Percentiles rank a stretch among this genome's conserved stretches.
These are phyloP conservation scores for Aradophagus sp. DNA, from an alignment of 1,140 invertebrate genomes.

Conservation along the genomic window DNA sequence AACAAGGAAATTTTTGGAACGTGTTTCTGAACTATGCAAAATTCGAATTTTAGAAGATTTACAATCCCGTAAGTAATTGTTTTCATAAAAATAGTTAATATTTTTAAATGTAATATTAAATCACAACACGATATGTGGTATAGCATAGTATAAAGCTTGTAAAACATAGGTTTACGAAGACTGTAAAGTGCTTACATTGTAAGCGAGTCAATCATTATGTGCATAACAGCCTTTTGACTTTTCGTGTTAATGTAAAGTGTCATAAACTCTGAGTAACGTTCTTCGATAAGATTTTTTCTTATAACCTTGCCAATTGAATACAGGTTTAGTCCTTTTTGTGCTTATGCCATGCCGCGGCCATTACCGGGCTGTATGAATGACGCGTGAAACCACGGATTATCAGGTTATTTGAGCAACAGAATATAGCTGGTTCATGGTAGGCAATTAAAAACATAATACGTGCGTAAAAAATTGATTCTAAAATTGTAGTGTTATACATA, in stretches of 20 bases:
- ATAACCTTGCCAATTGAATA: slow-evolving; percentile 19
- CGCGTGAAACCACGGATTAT: slow-evolving; percentile 30
- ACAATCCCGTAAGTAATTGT: no score
- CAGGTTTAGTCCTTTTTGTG: slow-evolving; percentile 10
- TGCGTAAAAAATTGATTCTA: no score
- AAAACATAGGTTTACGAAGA: slow-evolving; percentile 44
- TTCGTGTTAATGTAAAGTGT: slow-evolving; percentile 24
- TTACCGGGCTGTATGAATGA: slow-evolving; percentile 19
- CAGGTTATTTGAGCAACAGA: slow-evolving; percentile 15
- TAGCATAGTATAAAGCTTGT: slow-evolving; percentile 22
- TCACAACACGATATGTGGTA: slow-evolving; percentile 7
- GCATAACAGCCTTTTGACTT: slow-evolving; percentile 25
- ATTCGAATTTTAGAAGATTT: no score
- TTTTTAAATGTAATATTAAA: slow-evolving; percentile 5
- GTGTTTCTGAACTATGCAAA: no score
- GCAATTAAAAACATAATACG: no score
- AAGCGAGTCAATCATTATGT: slow-evolving; percentile 31
- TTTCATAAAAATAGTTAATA: neutral
- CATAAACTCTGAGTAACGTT: slow-evolving; percentile 26
- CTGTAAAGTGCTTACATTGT: slow-evolving; percentile 40
- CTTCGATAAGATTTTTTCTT: slow-evolving; percentile 23
- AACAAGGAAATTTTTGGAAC: no score
- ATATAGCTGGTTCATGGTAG: no score
- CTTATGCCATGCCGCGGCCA: slow-evolving; percentile 4
- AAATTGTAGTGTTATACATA: no score